Percentiles rank a stretch among this genome's conserved stretches.
phyloP scores from a whole-genome alignment of 2,888 invertebrate species.

The Morpho deidamia region DNA sequence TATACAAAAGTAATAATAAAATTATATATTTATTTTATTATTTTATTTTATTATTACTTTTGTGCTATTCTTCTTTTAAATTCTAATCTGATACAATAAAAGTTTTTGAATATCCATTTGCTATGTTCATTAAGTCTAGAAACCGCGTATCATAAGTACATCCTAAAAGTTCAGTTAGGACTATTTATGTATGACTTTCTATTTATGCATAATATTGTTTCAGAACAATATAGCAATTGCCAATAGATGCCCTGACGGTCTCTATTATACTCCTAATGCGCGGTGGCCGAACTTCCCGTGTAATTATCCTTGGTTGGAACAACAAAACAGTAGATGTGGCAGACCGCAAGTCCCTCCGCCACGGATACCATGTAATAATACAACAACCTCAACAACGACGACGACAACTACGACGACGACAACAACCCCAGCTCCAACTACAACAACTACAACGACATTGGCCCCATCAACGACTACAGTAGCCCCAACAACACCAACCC shows the following conservation, averaged over 20 bases:
- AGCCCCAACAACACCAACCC: too few species aligned
- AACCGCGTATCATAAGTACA: too few species aligned
- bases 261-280: constrained; percentile 83
- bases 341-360: background rate
- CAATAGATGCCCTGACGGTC: constrained; percentile 87
- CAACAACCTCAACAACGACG: background rate
- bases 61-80: too few species aligned
- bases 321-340: background rate
- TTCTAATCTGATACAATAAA: too few species aligned
- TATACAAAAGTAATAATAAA: too few species aligned
- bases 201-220: background rate
- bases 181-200: background rate
- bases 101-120: too few species aligned
- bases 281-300: constrained; percentile 84
- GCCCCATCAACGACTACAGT: background rate
- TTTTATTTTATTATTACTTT: too few species aligned
- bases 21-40: too few species aligned
- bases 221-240: constrained; percentile 80
- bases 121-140: too few species aligned
- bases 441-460: too few species aligned
- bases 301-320: constrained; percentile 75
- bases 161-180: too few species aligned
- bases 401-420: background rate
- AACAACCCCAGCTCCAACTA: background rate
- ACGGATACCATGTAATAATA: background rate